Percentiles rank a stretch among this genome's conserved stretches.
Evolutionary conservation across 1,140 invertebrate species (phyloP).

Genomic region (Homarus americanus): DNA sequence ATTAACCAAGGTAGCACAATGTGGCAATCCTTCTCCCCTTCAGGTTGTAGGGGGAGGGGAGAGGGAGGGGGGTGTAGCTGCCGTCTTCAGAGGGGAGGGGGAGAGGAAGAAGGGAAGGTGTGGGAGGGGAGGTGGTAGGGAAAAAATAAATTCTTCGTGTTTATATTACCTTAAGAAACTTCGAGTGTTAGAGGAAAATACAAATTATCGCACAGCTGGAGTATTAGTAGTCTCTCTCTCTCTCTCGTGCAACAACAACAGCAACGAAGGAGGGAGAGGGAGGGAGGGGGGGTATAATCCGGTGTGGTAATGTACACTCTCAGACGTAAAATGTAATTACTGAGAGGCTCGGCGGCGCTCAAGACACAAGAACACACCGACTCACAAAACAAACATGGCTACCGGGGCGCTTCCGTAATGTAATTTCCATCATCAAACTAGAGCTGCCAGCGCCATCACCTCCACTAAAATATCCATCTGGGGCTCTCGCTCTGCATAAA

Average conservation of each 20-base stretch:
- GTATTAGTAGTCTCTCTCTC: background rate
- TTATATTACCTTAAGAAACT: too few relatives aligned
- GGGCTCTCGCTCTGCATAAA: constrained; percentile 65
- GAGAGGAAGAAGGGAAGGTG: too few relatives aligned
- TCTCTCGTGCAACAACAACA: constrained; percentile 15
- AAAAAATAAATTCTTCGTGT: too few relatives aligned
- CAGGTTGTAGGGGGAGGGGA: too few relatives aligned
- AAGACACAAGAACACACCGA: constrained; percentile 11
- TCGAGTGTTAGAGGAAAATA: too few relatives aligned
- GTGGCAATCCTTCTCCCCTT: too few relatives aligned
- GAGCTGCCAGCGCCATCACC: constrained; percentile 23
- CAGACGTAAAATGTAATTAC: constrained; percentile 22
- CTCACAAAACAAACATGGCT: constrained; percentile 31
- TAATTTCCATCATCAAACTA: constrained; percentile 46
- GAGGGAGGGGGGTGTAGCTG: too few relatives aligned
- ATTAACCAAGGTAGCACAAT: too few relatives aligned
- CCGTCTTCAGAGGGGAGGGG: too few relatives aligned
- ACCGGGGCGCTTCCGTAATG: constrained; percentile 8
- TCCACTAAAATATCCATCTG: constrained; percentile 36
- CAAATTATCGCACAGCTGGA: constrained; percentile 30
- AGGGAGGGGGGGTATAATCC: constrained; percentile 2
- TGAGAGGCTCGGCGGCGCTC: background rate
- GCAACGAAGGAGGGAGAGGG: background rate
- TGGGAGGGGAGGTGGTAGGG: too few relatives aligned
- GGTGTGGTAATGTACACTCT: constrained; percentile 4